phyloP scores from a whole-genome alignment of 2,888 invertebrate species.

The Ariolimax columbianus region DNA sequence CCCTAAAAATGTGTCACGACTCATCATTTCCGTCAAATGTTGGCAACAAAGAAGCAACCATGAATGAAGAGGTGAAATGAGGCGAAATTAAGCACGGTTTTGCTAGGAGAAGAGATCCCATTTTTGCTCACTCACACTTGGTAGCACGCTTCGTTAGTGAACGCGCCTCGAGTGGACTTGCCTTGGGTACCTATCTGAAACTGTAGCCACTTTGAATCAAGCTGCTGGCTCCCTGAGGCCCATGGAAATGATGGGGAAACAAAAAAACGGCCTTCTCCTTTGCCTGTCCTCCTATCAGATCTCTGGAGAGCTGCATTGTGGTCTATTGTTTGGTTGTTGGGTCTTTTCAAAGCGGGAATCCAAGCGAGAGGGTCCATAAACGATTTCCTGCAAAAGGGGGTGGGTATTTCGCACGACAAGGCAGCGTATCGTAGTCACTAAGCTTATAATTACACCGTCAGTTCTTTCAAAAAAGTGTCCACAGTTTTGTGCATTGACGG shows the following conservation, averaged over 20 bases:
- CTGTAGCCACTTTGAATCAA: constrained; percentile 49
- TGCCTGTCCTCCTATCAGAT: not conserved
- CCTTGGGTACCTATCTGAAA: constrained; percentile 52
- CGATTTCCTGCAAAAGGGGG: constrained; percentile 36
- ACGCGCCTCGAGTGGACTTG: constrained; percentile 38
- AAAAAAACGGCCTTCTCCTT: constrained; percentile 21
- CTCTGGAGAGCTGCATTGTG: constrained; percentile 36
- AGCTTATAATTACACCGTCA: constrained; percentile 37
- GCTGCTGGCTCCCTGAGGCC: not conserved
- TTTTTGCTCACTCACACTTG: constrained; percentile 37
- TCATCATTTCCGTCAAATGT: constrained; percentile 27
- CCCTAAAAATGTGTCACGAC: constrained; percentile 1
- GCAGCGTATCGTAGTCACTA: constrained; percentile 44
- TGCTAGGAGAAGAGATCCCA: not conserved
- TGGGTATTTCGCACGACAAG: constrained; percentile 15
- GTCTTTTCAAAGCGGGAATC: not conserved
- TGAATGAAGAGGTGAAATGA: constrained; percentile 25
- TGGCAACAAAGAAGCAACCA: constrained; percentile 43
- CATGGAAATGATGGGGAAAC: constrained; percentile 16
- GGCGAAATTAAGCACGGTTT: constrained; percentile 23
- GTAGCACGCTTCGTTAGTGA: constrained; percentile 48
- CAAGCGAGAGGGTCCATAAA: constrained; percentile 17
- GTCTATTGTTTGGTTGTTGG: not conserved
- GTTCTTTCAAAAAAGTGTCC: not conserved
- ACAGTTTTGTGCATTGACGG: not conserved